phyloP scores from a whole-genome alignment of 1,140 invertebrate species.

The Psilanteris sp. region DNA sequence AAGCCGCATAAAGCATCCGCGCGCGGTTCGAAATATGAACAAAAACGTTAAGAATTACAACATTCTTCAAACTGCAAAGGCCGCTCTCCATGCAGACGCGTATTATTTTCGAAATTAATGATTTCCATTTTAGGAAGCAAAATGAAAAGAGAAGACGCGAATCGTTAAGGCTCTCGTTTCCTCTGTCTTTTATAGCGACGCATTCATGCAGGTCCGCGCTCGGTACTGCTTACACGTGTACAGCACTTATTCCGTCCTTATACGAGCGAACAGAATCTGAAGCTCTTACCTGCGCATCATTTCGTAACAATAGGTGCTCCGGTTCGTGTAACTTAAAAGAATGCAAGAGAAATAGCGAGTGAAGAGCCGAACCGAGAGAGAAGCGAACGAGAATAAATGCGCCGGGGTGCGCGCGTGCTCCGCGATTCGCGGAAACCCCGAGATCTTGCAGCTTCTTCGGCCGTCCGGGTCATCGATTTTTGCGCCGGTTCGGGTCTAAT shows the following conservation, averaged over 20 bases:
- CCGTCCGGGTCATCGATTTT: conserved; percentile 17
- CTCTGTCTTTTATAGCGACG: conserved; percentile 57
- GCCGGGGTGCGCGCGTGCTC: conserved; percentile 1
- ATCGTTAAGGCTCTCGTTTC: conserved; percentile 58
- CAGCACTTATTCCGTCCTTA: conserved; percentile 55
- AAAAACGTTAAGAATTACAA: conserved; percentile 3
- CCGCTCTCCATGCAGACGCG: conserved; percentile 7
- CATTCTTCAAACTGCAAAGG: no score
- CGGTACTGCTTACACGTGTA: conserved; percentile 57
- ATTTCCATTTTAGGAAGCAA: conserved; percentile 51
- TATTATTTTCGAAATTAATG: conserved; percentile 54
- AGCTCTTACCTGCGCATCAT: conserved; percentile 74
- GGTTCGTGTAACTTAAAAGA: conserved; percentile 61
- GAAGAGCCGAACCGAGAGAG: conserved; percentile 29
- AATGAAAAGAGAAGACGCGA: conserved; percentile 30
- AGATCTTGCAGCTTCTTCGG: conserved; percentile 38
- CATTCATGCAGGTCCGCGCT: conserved; percentile 58
- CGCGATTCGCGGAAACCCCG: conserved; percentile 34
- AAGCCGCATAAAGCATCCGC: no score
- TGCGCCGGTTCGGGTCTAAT: no score
- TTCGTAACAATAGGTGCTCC: conserved; percentile 69
- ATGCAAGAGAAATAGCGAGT: conserved; percentile 53
- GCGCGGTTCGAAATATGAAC: no score
- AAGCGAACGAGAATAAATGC: conserved; percentile 41
- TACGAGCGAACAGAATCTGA: conserved; percentile 56